A percentile compares a stretch with the other conserved stretches of the same genome.
phyloP scores from a whole-genome alignment of 2,888 invertebrate species.

The Tenthredo mesomela region DNA sequence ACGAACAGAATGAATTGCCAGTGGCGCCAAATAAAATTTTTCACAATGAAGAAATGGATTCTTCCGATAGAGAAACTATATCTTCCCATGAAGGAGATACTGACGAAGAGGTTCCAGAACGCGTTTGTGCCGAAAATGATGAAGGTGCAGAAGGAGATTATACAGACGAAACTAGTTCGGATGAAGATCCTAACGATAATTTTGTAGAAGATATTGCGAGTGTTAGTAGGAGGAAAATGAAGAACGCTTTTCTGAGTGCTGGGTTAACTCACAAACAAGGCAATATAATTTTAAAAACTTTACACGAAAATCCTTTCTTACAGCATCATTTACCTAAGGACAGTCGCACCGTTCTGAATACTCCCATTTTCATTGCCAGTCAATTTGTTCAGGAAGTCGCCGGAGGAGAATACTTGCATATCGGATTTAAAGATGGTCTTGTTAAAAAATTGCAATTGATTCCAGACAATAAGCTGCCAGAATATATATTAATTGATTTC shows the following conservation, averaged over 20 bases:
- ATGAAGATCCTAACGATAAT: background rate
- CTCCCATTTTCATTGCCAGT: conserved; percentile 18
- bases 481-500: conserved; percentile 15
- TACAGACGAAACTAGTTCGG: background rate
- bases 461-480: conserved; percentile 8
- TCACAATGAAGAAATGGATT: background rate
- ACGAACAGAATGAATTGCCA: background rate
- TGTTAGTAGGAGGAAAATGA: background rate
- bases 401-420: conserved; percentile 54
- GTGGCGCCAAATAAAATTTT: background rate
- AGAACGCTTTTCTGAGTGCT: background rate
- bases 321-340: conserved; percentile 48
- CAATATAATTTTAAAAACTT: conserved; percentile 46
- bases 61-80: background rate
- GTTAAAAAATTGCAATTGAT: conserved; percentile 4
- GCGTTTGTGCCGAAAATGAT: background rate
- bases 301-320: conserved; percentile 45
- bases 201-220: background rate
- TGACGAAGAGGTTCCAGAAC: background rate
- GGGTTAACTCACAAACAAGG: conserved; percentile 26
- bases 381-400: conserved; percentile 39
- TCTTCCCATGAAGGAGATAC: background rate
- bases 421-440: conserved; percentile 49
- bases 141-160: background rate
- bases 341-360: conserved; percentile 54